A percentile compares a stretch with the other conserved stretches of the same genome.
phyloP scores from a whole-genome alignment of 1,140 invertebrate genomes.

The Bradysia coprophila region DNA sequence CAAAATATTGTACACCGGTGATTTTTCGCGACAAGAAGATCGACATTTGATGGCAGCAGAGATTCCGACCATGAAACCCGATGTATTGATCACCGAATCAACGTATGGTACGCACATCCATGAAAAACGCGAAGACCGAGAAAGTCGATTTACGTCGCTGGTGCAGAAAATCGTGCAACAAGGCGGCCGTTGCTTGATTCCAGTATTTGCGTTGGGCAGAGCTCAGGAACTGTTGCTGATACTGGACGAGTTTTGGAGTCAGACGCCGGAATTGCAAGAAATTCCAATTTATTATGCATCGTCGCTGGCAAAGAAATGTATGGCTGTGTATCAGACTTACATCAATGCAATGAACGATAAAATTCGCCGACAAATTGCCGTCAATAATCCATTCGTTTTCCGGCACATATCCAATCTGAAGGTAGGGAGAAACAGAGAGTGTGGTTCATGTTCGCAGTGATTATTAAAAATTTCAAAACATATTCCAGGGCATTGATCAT shows the following conservation, averaged over 20 bases:
- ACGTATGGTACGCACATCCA: slow-evolving; percentile 99
- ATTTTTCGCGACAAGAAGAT: slow-evolving; percentile 97
- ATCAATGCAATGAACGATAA: slow-evolving; percentile 99
- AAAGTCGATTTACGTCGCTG: slow-evolving; percentile 83
- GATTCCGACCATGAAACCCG: slow-evolving; percentile 87
- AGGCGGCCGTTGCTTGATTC: slow-evolving; percentile 93
- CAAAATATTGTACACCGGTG: slow-evolving; percentile 92
- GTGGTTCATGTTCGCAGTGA: background rate
- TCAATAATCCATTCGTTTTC: slow-evolving; percentile 99
- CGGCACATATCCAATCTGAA: slow-evolving; percentile 98
- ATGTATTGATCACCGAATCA: slow-evolving; percentile 95
- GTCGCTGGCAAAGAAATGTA: slow-evolving; percentile 97
- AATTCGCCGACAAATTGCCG: slow-evolving; percentile 87
- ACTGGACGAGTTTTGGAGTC: slow-evolving; percentile 95
- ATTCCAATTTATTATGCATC: slow-evolving; percentile 99
- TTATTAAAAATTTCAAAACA: background rate
- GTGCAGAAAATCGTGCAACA: slow-evolving; percentile 92
- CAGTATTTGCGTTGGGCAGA: slow-evolving; percentile 94
- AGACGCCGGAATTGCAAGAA: slow-evolving; percentile 95
- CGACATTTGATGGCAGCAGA: slow-evolving; percentile 98
- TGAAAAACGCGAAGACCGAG: slow-evolving; percentile 92
- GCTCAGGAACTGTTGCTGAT: slow-evolving; percentile 95
- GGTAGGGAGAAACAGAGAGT: slow-evolving; percentile 36
- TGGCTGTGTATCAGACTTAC: slow-evolving; percentile 99
- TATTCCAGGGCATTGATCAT: slow-evolving; percentile 81